Evolutionary conservation across 2,113 vertebrate species (phyloP).

Genomic region (Prunella fulvescens): DNA sequence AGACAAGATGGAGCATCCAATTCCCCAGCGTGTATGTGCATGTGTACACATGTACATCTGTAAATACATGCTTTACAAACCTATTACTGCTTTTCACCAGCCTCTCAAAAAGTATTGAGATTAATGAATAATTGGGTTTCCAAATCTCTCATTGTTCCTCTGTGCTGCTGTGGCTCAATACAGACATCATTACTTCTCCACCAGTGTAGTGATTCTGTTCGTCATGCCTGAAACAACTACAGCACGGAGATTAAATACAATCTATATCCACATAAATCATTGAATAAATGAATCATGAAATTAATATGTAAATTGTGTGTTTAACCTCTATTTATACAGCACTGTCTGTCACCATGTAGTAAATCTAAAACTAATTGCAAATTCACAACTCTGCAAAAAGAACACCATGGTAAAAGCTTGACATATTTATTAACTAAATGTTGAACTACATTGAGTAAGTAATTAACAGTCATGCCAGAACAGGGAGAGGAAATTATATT

Average conservation of each 20-base stretch:
- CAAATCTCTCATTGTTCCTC: conserved; percentile 35
- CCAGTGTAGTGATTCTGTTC: conserved; percentile 66
- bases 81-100: conserved; percentile 26
- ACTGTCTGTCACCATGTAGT: conserved; percentile 87
- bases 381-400: conserved; percentile 83
- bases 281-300: conserved; percentile 95
- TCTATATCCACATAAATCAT: conserved; percentile 91
- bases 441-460: conserved; percentile 86
- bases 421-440: conserved; percentile 92
- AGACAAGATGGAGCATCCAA: not conserved
- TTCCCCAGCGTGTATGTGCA: not conserved
- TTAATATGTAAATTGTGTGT: conserved; percentile 95
- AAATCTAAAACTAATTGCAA: conserved; percentile 93
- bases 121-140: conserved; percentile 57
- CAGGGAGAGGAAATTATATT: conserved; percentile 76
- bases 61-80: conserved; percentile 6
- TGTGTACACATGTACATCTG: not conserved
- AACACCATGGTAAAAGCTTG: conserved; percentile 83
- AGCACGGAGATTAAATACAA: conserved; percentile 84
- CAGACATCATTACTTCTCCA: conserved; percentile 70
- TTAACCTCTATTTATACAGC: conserved; percentile 92
- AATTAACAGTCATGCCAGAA: conserved; percentile 83
- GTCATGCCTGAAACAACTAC: conserved; percentile 80
- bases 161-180: conserved; percentile 53
- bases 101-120: conserved; percentile 42